Conservation (phyloP, 2,113 vertebrate genomes). For the Nothocercus julius region DNA sequence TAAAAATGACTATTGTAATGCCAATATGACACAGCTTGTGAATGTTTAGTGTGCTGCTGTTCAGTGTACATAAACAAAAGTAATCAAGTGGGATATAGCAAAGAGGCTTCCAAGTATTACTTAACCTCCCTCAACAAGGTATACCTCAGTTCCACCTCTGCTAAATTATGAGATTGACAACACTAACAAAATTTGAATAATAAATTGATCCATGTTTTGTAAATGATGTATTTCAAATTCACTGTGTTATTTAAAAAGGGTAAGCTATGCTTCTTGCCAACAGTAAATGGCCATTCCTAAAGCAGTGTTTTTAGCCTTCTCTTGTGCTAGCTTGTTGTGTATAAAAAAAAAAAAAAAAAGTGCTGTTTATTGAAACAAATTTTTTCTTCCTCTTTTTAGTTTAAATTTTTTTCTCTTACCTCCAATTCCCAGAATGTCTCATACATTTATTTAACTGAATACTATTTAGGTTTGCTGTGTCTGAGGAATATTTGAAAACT, state of each 20-base stretch:
- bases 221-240: constrained; percentile 80
- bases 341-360: constrained; percentile 70
- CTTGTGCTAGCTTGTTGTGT: constrained; percentile 81
- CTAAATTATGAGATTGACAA: constrained; percentile 85
- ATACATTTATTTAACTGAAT: constrained; percentile 73
- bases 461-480: constrained; percentile 87
- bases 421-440: constrained; percentile 71
- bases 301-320: constrained; percentile 81
- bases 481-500: constrained; percentile 81
- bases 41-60: constrained; percentile 99
- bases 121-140: constrained; percentile 98
- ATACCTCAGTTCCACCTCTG: constrained; percentile 95
- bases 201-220: constrained; percentile 80
- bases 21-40: constrained; percentile 99
- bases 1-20: constrained; percentile 92
- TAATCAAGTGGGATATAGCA: constrained; percentile 88
- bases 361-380: constrained; percentile 75
- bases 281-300: constrained; percentile 84
- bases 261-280: constrained; percentile 83
- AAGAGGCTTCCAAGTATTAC: constrained; percentile 95
- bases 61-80: constrained; percentile 89
- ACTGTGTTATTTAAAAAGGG: constrained; percentile 83
- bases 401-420: constrained; percentile 71
- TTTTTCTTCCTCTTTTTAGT: constrained; percentile 61
- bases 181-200: constrained; percentile 84